phyloP scores from a whole-genome alignment of 2,797 vertebrate species.

The Balearica regulorum region DNA sequence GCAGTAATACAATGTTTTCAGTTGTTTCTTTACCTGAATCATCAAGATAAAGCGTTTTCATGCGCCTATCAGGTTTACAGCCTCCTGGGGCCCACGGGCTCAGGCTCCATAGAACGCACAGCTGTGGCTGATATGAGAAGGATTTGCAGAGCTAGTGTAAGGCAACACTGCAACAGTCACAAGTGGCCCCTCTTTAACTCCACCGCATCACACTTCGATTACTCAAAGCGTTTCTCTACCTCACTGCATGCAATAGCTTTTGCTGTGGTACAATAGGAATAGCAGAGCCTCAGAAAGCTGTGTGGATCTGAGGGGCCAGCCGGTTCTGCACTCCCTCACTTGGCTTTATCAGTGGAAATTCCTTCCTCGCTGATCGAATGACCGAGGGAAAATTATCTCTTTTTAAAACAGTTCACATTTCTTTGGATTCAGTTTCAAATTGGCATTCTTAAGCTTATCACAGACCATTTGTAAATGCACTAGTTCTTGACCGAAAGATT shows the following conservation, averaged over 20 bases:
- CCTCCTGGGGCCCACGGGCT: background rate
- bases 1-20: background rate
- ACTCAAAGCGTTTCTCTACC: background rate
- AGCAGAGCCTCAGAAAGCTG: conserved; percentile 6
- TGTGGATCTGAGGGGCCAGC: conserved; percentile 32
- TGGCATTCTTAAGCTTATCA: conserved; percentile 64
- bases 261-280: background rate
- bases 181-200: conserved; percentile 18
- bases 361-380: conserved; percentile 58
- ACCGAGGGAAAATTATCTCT: conserved; percentile 63
- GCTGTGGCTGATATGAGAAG: conserved; percentile 26
- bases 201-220: background rate
- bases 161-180: background rate
- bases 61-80: background rate
- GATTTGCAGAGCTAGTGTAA: conserved; percentile 34
- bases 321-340: conserved; percentile 51
- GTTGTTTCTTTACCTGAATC: conserved; percentile 33
- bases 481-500: conserved; percentile 58
- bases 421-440: conserved; percentile 60
- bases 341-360: conserved; percentile 66
- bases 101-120: background rate
- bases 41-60: conserved; percentile 32
- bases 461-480: conserved; percentile 62
- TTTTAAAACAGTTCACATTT: conserved; percentile 72
- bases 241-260: background rate